Percentiles rank a stretch among this genome's conserved stretches.
Conservation (phyloP, 2,888 invertebrate species). For the Aleiodes leptofemur region DNA sequence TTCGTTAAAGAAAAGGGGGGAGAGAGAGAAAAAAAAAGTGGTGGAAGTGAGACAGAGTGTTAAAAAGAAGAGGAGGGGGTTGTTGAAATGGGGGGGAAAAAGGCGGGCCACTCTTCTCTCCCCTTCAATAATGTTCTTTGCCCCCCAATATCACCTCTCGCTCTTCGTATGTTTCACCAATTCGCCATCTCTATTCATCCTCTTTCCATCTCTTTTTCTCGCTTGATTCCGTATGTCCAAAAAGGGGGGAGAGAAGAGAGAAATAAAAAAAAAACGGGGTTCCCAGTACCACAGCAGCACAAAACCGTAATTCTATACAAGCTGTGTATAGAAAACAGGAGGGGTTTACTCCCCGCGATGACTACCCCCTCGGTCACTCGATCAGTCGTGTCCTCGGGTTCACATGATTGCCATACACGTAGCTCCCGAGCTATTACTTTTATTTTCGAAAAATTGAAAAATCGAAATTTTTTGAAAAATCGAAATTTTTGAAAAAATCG, state of each 20-base stretch:
- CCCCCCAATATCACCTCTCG: slow-evolving; percentile 50
- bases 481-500: too few species aligned
- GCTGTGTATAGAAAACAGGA: slow-evolving; percentile 66
- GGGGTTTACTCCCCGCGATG: slow-evolving; percentile 70
- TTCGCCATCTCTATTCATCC: slow-evolving; percentile 24
- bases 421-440: background rate
- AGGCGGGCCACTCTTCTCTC: slow-evolving; percentile 53
- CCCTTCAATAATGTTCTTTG: slow-evolving; percentile 66
- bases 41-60: slow-evolving; percentile 53
- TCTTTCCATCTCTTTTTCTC: slow-evolving; percentile 41
- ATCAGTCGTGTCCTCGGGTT: slow-evolving; percentile 73
- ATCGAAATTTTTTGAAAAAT: background rate
- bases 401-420: slow-evolving; percentile 9
- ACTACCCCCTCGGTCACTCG: slow-evolving; percentile 75
- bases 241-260: slow-evolving; percentile 46
- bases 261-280: slow-evolving; percentile 13
- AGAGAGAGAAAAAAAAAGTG: slow-evolving; percentile 55
- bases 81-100: slow-evolving; percentile 53
- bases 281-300: slow-evolving; percentile 54
- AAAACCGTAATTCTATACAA: slow-evolving; percentile 71
- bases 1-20: slow-evolving; percentile 15
- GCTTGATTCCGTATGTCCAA: slow-evolving; percentile 40
- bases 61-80: slow-evolving; percentile 52
- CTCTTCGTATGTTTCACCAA: slow-evolving; percentile 40
- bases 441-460: background rate